These are phyloP conservation scores for Cheilinus undulatus DNA, from an alignment of 2,113 vertebrate genomes.

Conservation along the genomic window DNA sequence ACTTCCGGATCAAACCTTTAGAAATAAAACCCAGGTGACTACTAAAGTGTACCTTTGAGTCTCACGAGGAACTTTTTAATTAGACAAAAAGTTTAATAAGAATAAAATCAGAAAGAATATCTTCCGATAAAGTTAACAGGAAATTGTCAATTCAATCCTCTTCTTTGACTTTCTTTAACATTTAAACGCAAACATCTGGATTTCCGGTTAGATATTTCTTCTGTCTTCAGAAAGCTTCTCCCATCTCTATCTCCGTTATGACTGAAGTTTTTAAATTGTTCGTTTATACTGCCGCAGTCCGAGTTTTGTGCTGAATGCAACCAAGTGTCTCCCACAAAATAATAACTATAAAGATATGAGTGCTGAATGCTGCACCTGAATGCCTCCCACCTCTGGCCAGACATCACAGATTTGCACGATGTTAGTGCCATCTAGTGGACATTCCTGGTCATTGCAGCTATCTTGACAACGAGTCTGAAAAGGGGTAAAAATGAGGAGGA, in stretches of 20 bases:
- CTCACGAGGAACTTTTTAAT: too few relatives aligned
- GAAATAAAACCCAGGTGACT: not conserved
- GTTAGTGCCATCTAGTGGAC: slow-evolving; percentile 64
- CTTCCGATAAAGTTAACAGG: too few relatives aligned
- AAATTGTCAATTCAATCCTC: too few relatives aligned
- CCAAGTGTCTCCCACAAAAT: not conserved
- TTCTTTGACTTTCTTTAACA: too few relatives aligned
- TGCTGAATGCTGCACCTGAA: not conserved
- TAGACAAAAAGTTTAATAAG: too few relatives aligned
- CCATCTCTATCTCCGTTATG: not conserved
- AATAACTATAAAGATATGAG: not conserved
- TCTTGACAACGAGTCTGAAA: too few relatives aligned
- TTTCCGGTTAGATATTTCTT: too few relatives aligned
- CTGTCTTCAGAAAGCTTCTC: not conserved
- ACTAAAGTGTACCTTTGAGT: too few relatives aligned
- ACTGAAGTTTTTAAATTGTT: not conserved
- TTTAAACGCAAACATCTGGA: too few relatives aligned
- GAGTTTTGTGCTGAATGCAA: not conserved
- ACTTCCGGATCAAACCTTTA: slow-evolving; percentile 14
- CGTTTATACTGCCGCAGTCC: not conserved
- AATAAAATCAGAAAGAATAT: too few relatives aligned
- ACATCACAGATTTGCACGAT: not conserved
- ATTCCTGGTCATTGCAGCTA: too few relatives aligned
- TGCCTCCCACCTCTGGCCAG: not conserved
- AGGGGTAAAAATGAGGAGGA: too few relatives aligned